phyloP scores from a whole-genome alignment of 2,797 vertebrate species.

The Semotilus atromaculatus region DNA sequence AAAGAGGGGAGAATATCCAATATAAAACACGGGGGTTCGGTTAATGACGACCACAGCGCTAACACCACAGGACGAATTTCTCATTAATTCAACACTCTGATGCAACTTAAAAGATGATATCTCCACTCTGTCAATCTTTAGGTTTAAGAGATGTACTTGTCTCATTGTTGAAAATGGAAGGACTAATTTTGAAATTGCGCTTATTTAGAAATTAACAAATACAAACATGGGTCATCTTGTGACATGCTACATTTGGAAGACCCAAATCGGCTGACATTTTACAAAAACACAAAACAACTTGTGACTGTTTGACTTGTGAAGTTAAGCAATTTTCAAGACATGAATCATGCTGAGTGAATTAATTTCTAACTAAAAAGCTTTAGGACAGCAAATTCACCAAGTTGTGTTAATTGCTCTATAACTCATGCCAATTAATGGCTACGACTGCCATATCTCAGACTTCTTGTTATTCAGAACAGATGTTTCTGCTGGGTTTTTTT shows the following conservation, averaged over 20 bases:
- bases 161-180: neutral
- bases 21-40: slow-evolving; percentile 19
- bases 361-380: slow-evolving; percentile 33
- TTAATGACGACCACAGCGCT: slow-evolving; percentile 20
- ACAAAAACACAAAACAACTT: neutral
- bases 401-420: slow-evolving; percentile 40
- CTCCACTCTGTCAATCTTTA: slow-evolving; percentile 10
- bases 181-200: neutral
- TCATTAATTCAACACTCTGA: slow-evolving; percentile 35
- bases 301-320: too few species aligned
- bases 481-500: slow-evolving; percentile 29
- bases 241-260: neutral
- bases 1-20: slow-evolving; percentile 40
- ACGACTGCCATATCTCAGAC: slow-evolving; percentile 33
- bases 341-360: slow-evolving; percentile 28
- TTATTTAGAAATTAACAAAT: slow-evolving; percentile 10
- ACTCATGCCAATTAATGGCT: slow-evolving; percentile 41
- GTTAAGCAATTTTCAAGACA: slow-evolving; percentile 33
- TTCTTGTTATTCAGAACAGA: slow-evolving; percentile 48
- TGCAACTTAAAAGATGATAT: neutral
- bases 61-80: slow-evolving; percentile 30
- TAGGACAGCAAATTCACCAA: slow-evolving; percentile 31
- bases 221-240: neutral
- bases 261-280: neutral
- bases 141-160: neutral